Base-by-base conservation (phyloP, 2,888 invertebrate species). In the Pemphredon lugubris region DNA sequence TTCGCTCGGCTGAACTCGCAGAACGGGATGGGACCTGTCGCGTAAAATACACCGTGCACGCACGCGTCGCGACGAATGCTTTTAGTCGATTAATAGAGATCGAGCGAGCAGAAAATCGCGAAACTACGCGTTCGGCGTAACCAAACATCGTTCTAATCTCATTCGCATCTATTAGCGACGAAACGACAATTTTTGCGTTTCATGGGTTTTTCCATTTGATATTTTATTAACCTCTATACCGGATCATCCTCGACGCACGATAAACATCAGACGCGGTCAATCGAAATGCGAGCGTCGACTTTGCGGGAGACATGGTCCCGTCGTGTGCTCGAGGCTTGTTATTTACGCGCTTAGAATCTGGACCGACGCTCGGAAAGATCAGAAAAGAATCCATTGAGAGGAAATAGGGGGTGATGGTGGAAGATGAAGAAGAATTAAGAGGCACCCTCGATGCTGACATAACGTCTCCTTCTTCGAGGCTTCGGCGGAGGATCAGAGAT, bases 401-500 rank as follows among this genome's bases (percentile, higher is more conserved):
- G 42, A 30, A 13, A 45, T 16, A 18, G 21, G 20, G 13, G 21
- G 30, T n/a, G n/a, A n/a, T n/a, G 44, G 23, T 45, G 50, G 54
- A 45, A 26, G 32, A 18, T 37, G 30, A 47, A 23, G 54, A 50
- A 34, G 69, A 73, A 71, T n/a, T n/a, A 26, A 26, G 7, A 26
- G 64, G 72, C 69, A 77, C 83, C 83, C 84, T 78, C 69, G 54
- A 39, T 76, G 79, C 82, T 84, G 83, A 82, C 84, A 84, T 84
- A 88, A 88, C 87, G 85, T 84, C 81, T 82, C 54, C 77, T 81
- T 64, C 83, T 83, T 84, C 83, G 83, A 82, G 81, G 83, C 83
- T 85, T 83, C 73, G 59, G 18, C 59, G 63, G 45, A 60, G 72
- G 73, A 77, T 72, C 75, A 70, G 68, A 69, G 79, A 82, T 81